Conservation (phyloP, 2,113 vertebrate species). For the Sorex araneus region DNA sequence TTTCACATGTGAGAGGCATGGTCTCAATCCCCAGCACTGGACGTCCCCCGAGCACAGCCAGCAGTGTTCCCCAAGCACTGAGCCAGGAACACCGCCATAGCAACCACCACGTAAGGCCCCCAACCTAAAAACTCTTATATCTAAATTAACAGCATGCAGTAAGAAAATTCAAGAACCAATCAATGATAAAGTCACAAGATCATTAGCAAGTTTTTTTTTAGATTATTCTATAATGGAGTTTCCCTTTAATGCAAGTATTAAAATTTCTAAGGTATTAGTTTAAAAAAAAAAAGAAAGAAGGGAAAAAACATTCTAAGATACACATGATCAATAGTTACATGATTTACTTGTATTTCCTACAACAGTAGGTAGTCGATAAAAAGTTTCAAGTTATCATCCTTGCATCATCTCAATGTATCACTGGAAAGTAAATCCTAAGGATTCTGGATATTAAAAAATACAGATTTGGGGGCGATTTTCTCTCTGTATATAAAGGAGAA, state of each 20-base stretch:
- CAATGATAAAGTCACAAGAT: background rate
- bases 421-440: constrained; percentile 46
- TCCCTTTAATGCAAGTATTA: constrained; percentile 41
- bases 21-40: too few relatives aligned
- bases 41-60: too few relatives aligned
- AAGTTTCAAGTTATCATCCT: background rate
- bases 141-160: background rate
- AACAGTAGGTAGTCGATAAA: background rate
- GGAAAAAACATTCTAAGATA: constrained; percentile 27
- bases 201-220: constrained; percentile 10
- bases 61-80: too few relatives aligned
- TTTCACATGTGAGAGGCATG: too few relatives aligned
- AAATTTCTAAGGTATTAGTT: too few relatives aligned
- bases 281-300: too few relatives aligned
- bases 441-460: constrained; percentile 29
- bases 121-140: too few relatives aligned
- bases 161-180: constrained; percentile 22
- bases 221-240: background rate
- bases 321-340: background rate
- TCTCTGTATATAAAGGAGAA: too few relatives aligned
- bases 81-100: too few relatives aligned
- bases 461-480: too few relatives aligned
- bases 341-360: background rate
- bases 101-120: too few relatives aligned
- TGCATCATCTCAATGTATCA: constrained; percentile 11